Conservation (phyloP, 2,797 vertebrate species). For the Odontamblyopus rebecca region DNA sequence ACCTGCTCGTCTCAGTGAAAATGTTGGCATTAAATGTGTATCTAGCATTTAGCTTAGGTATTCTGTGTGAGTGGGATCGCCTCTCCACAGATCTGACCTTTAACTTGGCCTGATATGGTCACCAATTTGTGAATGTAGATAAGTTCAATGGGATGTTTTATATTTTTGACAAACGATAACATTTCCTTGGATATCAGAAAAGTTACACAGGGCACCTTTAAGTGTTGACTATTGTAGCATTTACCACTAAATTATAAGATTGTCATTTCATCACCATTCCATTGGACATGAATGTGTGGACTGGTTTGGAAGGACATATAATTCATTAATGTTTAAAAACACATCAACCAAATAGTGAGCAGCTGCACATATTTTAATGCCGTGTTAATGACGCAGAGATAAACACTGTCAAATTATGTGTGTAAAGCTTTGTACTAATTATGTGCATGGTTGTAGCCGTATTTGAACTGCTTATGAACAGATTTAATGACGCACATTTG, state of each 20-base stretch:
- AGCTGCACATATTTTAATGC: constrained; percentile 4
- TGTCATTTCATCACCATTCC: background rate
- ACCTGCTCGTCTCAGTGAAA: no score
- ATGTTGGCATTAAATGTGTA: no score
- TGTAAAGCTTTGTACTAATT: constrained; percentile 1
- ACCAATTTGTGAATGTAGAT: no score
- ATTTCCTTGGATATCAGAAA: no score
- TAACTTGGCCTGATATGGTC: no score
- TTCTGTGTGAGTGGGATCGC: no score
- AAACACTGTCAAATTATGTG: background rate
- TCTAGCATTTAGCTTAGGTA: no score
- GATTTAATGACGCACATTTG: background rate
- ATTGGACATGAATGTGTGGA: background rate
- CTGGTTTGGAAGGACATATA: background rate
- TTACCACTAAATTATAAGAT: background rate
- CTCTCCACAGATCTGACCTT: no score
- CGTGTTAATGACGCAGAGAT: constrained; percentile 1
- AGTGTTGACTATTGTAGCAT: no score
- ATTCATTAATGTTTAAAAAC: background rate
- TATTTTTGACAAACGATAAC: no score
- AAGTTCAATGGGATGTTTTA: no score
- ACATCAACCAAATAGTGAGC: background rate
- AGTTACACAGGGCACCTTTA: no score
- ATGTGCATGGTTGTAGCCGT: background rate
- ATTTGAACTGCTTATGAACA: constrained; percentile 12